Evolutionary conservation across 2,888 invertebrate species (phyloP).

Genomic region (Falcaria lacertinaria): DNA sequence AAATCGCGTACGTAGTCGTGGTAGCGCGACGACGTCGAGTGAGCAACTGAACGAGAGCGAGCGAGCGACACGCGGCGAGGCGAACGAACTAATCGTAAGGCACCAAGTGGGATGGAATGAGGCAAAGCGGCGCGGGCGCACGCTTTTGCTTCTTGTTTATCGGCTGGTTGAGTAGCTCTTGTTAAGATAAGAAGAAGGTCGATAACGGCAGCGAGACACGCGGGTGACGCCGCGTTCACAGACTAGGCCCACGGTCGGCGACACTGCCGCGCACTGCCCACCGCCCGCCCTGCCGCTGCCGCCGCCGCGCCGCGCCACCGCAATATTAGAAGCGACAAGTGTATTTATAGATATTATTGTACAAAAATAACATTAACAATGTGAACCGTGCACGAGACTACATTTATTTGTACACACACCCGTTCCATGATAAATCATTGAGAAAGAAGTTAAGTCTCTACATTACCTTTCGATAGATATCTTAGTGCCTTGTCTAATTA

Average conservation of each 20-base stretch:
- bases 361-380: constrained; percentile 66
- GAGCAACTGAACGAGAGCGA: constrained; percentile 57
- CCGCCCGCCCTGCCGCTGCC: constrained; percentile 22
- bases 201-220: constrained; percentile 47
- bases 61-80: constrained; percentile 31
- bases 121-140: constrained; percentile 74
- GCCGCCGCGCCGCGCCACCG: constrained; percentile 24
- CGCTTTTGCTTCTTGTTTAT: constrained; percentile 75
- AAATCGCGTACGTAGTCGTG: constrained; percentile 59
- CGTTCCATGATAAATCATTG: constrained; percentile 7
- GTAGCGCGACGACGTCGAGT: constrained; percentile 63
- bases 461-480: no score
- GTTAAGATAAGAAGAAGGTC: constrained; percentile 68
- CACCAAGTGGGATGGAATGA: constrained; percentile 65
- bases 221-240: constrained; percentile 33
- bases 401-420: constrained; percentile 22
- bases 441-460: no score
- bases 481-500: no score
- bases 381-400: constrained; percentile 48
- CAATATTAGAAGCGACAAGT: constrained; percentile 58
- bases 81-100: constrained; percentile 64
- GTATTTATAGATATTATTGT: constrained; percentile 62
- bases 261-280: constrained; percentile 7
- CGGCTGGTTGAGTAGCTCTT: constrained; percentile 63
- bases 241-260: constrained; percentile 33